A percentile compares a stretch with the other conserved stretches of the same genome.
Evolutionary conservation across 1,140 invertebrate genomes (phyloP).

Genomic region (Ceratosolen solmsi): DNA sequence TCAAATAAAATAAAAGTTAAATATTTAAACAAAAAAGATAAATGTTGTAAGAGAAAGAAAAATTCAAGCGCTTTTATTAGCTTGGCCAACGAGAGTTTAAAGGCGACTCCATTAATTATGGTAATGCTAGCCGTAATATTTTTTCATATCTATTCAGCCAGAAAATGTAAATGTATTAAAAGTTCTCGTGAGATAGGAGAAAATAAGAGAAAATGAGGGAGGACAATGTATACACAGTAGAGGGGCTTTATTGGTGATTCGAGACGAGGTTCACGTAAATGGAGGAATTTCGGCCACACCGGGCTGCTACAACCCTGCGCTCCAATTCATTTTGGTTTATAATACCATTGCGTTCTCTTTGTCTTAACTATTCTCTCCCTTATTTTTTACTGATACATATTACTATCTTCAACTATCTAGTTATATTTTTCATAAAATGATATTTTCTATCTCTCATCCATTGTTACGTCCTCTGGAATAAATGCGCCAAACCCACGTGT

Average conservation of each 20-base stretch:
- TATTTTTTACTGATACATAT: background rate
- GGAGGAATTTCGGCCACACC: constrained; percentile 57
- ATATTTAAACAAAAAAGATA: background rate
- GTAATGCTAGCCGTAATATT: background rate
- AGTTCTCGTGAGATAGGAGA: background rate
- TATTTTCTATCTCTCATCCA: background rate
- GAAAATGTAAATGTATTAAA: background rate
- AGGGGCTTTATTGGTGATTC: background rate
- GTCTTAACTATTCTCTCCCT: background rate
- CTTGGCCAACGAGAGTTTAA: background rate
- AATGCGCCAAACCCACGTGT: constrained; percentile 71
- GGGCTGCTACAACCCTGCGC: constrained; percentile 55
- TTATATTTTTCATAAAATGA: background rate
- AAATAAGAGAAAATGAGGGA: background rate
- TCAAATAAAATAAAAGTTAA: background rate
- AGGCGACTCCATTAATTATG: constrained; percentile 17
- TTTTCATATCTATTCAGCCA: constrained; percentile 5
- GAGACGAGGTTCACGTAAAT: background rate
- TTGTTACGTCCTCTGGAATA: constrained; percentile 68
- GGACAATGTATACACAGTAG: background rate
- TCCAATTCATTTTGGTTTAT: constrained; percentile 70
- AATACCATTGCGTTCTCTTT: constrained; percentile 60
- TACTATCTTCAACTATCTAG: background rate
- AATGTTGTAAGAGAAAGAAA: background rate
- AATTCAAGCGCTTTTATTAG: background rate